Evolutionary conservation across 2,113 vertebrate species (phyloP), one percentile per base, ranked within the genome.

Genomic region (Alexandromys fortis): DNA sequence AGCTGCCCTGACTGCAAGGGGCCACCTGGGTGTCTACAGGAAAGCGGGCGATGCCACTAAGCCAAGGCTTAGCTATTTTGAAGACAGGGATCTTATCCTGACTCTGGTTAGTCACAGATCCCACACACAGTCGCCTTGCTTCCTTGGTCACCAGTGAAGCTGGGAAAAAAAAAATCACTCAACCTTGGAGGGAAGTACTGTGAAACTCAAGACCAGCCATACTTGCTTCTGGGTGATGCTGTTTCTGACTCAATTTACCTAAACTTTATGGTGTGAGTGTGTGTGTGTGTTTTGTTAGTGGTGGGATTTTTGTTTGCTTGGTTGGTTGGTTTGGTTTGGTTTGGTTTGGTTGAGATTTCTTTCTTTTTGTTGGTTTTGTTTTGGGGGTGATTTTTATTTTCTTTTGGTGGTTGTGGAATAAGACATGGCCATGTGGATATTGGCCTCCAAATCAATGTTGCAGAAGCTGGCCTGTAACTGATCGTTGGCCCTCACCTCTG

Each of bases 91-190:
- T 68, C 82, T 89, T 52, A 75, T 14, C 72, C n/a, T 35, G 28
- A 88, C 65, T 19, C 68, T 55, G 16, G 47, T 28, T n/a, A 24
- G 33, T 42, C 94, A 24, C 67, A 58, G 67, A 65, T n/a, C 47
- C 42, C 26, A 85, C n/a, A 86, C 14, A 11, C n/a, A 90, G 63
- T 91, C 22, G 82, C 95, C 55, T 95, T 87, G 75, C 88, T 94
- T 94, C 75, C 82, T 24, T 88, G 75, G 68, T 91, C 79, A 86
- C 83, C 93, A 90, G 0, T 76, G 68, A 93, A 86, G 21, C 83
- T 87, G n/a, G n/a, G n/a, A 73, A 91, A 49, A 47, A 42, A 42
- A 49, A 92, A 79, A 75, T n/a, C 42, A 79, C 28, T 58, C 79
- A 70, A 70, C 42, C 82, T 94, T 83, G 63, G 30, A 68, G 17